phyloP scores from a whole-genome alignment of 2,113 vertebrate genomes.

The Lepisosteus osseus region DNA sequence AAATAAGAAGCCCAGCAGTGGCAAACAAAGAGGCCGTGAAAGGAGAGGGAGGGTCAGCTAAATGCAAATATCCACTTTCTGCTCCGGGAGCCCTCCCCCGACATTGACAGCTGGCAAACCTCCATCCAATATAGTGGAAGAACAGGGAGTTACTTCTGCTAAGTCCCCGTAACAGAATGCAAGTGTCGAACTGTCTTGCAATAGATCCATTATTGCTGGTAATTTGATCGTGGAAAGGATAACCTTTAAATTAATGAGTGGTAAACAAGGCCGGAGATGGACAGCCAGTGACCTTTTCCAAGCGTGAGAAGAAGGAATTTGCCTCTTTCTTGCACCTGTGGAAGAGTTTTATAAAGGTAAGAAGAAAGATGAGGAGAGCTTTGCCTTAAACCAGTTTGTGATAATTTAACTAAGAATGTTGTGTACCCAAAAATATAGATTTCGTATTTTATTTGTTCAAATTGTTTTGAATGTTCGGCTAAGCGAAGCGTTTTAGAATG shows the following conservation, averaged over 20 bases:
- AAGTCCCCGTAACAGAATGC: neutral
- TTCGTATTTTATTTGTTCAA: no score
- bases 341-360: constrained; percentile 26
- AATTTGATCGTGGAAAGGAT: neutral
- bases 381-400: no score
- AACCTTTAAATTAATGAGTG: neutral
- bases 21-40: constrained; percentile 66
- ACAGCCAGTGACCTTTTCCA: constrained; percentile 13
- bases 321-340: constrained; percentile 49
- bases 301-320: constrained; percentile 14
- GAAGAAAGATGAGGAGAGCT: neutral
- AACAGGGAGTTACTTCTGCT: constrained; percentile 17
- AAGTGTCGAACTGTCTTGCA: neutral
- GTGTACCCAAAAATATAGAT: no score
- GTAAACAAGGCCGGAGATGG: constrained; percentile 1
- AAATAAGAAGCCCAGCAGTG: constrained; percentile 63
- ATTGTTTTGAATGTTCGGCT: no score
- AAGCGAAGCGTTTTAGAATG: no score
- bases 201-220: neutral
- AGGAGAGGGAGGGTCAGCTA: constrained; percentile 64
- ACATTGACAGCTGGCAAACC: constrained; percentile 43
- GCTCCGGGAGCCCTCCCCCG: constrained; percentile 48
- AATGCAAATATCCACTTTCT: constrained; percentile 73
- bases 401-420: no score
- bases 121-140: constrained; percentile 29